Conservation (phyloP, 92 coral and sea anemone genomes). For the Anthopleura xanthogrammica region DNA sequence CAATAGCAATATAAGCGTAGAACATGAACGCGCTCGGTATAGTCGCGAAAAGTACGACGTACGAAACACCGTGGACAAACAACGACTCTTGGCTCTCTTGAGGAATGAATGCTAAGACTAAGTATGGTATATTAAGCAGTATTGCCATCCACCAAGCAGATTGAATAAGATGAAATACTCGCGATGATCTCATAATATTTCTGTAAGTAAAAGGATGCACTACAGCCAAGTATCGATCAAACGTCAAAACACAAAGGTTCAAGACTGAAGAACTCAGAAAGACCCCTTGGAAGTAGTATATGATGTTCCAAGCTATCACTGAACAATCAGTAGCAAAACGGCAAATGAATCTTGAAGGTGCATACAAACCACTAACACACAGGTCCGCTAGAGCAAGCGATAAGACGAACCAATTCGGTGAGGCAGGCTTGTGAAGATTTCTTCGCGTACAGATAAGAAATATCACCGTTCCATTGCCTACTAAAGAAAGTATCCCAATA, state of each 20-base stretch:
- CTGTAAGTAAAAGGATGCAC: conserved; percentile 25
- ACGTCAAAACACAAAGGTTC: conserved; percentile 23
- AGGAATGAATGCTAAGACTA: conserved; percentile 2
- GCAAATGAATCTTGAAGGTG: conserved; percentile 14
- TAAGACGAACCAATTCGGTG: conserved; percentile 29
- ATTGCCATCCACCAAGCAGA: conserved; percentile 26
- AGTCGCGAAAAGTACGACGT: conserved; percentile 13
- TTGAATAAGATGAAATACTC: conserved; percentile 18
- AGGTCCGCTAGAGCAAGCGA: conserved; percentile 29
- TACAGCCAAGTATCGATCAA: conserved; percentile 27
- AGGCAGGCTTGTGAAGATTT: conserved; percentile 21
- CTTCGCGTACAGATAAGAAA: conserved; percentile 19
- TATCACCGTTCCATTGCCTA: conserved; percentile 26
- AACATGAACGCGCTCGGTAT: conserved; percentile 28
- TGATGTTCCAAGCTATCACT: conserved; percentile 8
- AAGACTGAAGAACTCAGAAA: conserved; percentile 22
- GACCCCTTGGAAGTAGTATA: conserved; percentile 1
- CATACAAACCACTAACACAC: conserved; percentile 11
- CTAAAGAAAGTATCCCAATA: neutral
- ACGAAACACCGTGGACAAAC: conserved; percentile 3
- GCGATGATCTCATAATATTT: neutral
- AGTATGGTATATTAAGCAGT: conserved; percentile 6
- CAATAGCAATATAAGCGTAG: conserved; percentile 19
- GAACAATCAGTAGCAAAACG: neutral
- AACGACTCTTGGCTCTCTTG: neutral